A percentile compares a stretch with the other conserved stretches of the same genome.
Conservation (phyloP, 2,113 vertebrate species). For the Marcusenius ussheri region DNA sequence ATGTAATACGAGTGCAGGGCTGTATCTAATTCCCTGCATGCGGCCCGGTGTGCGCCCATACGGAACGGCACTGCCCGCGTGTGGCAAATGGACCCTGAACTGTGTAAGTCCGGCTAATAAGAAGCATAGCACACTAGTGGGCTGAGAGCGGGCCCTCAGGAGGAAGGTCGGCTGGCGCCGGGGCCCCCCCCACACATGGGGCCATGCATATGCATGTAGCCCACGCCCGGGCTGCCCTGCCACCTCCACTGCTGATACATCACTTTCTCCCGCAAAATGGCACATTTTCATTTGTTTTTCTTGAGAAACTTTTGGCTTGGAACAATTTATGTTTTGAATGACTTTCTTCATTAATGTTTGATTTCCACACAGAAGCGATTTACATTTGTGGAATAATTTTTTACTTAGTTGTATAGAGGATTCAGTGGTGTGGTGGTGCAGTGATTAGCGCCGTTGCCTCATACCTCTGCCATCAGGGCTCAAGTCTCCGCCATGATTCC, state of each 20-base stretch:
- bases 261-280: not conserved
- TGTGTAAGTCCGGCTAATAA: constrained; percentile 51
- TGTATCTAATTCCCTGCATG: constrained; percentile 28
- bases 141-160: constrained; percentile 43
- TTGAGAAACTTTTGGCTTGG: not conserved
- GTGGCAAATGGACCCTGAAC: constrained; percentile 49
- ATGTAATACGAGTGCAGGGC: constrained; percentile 44
- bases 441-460: not conserved
- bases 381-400: not conserved
- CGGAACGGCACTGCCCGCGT: constrained; percentile 44
- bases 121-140: constrained; percentile 36
- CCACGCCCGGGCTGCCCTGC: not conserved
- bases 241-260: not conserved
- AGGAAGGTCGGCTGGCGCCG: constrained; percentile 33
- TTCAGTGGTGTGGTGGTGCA: not conserved
- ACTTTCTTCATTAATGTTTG: not conserved
- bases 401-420: not conserved
- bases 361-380: not conserved
- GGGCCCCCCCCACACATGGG: constrained; percentile 28
- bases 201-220: constrained; percentile 51
- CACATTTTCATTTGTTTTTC: not conserved
- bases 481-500: not conserved
- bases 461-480: not conserved
- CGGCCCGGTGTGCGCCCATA: constrained; percentile 49
- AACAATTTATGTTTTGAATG: not conserved